These are phyloP conservation scores for Natrix natrix DNA, from an alignment of 2,797 vertebrate genomes.

Conservation along the genomic window DNA sequence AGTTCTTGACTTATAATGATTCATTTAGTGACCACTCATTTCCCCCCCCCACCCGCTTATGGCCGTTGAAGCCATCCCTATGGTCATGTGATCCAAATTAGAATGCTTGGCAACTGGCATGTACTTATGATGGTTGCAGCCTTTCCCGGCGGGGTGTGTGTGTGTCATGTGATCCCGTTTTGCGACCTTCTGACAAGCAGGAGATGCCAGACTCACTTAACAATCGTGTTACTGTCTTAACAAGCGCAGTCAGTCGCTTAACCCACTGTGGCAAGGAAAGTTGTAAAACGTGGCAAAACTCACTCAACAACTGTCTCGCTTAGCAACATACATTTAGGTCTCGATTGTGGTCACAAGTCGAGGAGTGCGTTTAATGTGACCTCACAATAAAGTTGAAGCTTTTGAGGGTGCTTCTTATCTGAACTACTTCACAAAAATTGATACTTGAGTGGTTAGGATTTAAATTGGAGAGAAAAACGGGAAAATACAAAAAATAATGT, in stretches of 20 bases:
- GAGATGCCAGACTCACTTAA: no score
- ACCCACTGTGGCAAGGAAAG: background rate
- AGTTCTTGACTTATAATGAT: no score
- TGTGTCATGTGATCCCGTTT: background rate
- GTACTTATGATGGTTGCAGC: no score
- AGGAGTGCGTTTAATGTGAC: background rate
- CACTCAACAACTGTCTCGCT: background rate
- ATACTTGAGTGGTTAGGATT: background rate
- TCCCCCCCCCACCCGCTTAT: no score
- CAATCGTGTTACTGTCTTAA: no score
- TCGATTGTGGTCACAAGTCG: fast-evolving
- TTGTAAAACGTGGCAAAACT: background rate
- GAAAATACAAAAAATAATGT: background rate
- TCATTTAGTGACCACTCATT: no score
- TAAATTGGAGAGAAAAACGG: background rate
- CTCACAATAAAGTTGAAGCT: background rate
- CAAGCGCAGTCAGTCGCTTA: background rate
- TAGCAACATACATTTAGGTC: background rate
- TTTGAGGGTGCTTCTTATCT: background rate
- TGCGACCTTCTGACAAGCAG: no score
- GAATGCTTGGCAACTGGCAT: no score
- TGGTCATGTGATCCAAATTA: no score
- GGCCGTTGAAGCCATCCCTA: no score
- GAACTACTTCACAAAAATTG: background rate
- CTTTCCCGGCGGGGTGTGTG: no score